Evolutionary conservation across 2,888 invertebrate genomes (phyloP).

Genomic region (Metalampra italica): DNA sequence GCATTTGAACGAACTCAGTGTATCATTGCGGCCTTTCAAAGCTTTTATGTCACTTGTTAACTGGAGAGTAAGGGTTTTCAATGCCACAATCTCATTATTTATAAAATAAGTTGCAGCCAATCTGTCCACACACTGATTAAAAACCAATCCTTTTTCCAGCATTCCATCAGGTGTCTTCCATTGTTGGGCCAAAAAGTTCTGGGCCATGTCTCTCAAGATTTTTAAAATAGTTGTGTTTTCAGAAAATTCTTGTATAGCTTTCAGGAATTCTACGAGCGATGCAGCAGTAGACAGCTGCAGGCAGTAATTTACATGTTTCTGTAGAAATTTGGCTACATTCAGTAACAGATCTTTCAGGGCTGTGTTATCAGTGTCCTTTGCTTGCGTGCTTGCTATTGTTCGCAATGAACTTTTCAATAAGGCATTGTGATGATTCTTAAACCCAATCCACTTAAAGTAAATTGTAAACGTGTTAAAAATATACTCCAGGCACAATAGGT

Average conservation of each 20-base stretch:
- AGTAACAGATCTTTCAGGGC: slow-evolving; percentile 52
- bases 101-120: slow-evolving; percentile 82
- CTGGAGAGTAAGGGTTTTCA: slow-evolving; percentile 77
- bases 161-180: slow-evolving; percentile 83
- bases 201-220: slow-evolving; percentile 60
- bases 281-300: slow-evolving; percentile 76
- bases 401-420: slow-evolving; percentile 58
- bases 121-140: slow-evolving; percentile 81
- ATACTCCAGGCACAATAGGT: slow-evolving; percentile 70
- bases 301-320: slow-evolving; percentile 70
- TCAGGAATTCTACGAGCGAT: slow-evolving; percentile 71
- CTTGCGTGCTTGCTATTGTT: slow-evolving; percentile 41
- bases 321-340: slow-evolving; percentile 55
- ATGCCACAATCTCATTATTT: slow-evolving; percentile 75
- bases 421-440: slow-evolving; percentile 63
- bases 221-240: slow-evolving; percentile 56
- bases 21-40: slow-evolving; percentile 78
- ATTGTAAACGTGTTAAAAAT: slow-evolving; percentile 76
- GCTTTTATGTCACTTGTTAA: slow-evolving; percentile 76
- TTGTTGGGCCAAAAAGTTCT: slow-evolving; percentile 78
- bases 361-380: slow-evolving; percentile 36
- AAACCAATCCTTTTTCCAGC: slow-evolving; percentile 81
- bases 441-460: slow-evolving; percentile 82
- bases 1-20: slow-evolving; percentile 79
- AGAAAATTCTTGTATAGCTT: slow-evolving; percentile 64